Base-by-base conservation (phyloP, 2,797 vertebrate genomes). In the Spea hammondii region DNA sequence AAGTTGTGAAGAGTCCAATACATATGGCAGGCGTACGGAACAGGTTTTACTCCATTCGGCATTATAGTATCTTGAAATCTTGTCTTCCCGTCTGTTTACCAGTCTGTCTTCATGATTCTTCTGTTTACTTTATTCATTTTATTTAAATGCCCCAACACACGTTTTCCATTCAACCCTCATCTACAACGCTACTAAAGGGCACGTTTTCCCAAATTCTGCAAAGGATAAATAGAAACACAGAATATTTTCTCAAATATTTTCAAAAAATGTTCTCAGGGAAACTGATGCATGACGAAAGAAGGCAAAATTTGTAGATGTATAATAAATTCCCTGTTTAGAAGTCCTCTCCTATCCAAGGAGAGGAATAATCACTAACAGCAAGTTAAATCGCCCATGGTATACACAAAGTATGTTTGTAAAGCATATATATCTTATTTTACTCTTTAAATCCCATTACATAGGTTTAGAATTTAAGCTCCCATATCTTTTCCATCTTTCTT, bases 11-110 rank as follows among this genome's bases (percentile, higher is more conserved):
- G 59, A 48, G 4, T 32, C 47, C 17, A 57, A 45, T 49, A 32
- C 51, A 69, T 46, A 65, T 54, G 48, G 46, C 8, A 49, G 65
- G 73, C 13, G 46, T 47, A 11, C 8, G 8, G 64, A 78, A 59
- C 7, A 50, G 46, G 71, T 72, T 66, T 51, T 44, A 55, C 68
- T 13, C 8, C n/a, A 79, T 78, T 72, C 65, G 72, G 50, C 13
- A 69, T 79, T 70, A 79, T 68, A 73, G 73, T 79, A 70, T 79
- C 77, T 73, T 51, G 44, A 62, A 45, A 9, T 48, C 77, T 73
- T 50, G 9, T 55, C 32, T 48, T 79, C 14, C 69, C 64, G 73
- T 79, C 64, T 65, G 70, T 65, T 48, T 73, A 53, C 65, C 55
- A 59, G 45, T 65, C 69, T 17, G 69, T 60, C 65, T 66, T 69